These are phyloP conservation scores for Sinopyrophorus schimmeli DNA, from an alignment of 2,888 invertebrate species.

Conservation along the genomic window DNA sequence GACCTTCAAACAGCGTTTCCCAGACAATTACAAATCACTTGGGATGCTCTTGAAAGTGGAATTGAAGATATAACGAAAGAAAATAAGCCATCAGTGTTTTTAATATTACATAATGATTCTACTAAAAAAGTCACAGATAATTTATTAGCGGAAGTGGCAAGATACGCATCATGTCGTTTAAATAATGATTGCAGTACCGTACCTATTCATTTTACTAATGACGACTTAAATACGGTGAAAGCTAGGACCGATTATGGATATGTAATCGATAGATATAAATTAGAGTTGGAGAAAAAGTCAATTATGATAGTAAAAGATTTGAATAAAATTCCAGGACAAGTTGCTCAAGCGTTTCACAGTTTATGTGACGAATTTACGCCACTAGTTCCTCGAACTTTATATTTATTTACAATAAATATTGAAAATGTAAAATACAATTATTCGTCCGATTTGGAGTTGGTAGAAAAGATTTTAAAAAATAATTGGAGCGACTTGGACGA, in stretches of 20 bases:
- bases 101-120: conserved; percentile 50
- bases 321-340: conserved; percentile 48
- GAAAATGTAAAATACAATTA: conserved; percentile 36
- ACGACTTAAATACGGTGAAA: conserved; percentile 44
- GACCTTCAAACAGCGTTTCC: conserved; percentile 42
- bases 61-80: conserved; percentile 45
- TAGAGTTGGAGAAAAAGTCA: conserved; percentile 40
- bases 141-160: conserved; percentile 48
- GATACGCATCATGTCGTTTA: conserved; percentile 44
- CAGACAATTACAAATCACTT: conserved; percentile 48
- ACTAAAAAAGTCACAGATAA: conserved; percentile 37
- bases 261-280: conserved; percentile 42
- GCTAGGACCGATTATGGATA: conserved; percentile 44
- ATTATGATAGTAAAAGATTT: conserved; percentile 51
- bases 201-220: conserved; percentile 42
- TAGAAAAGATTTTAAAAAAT: conserved; percentile 48
- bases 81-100: conserved; percentile 50
- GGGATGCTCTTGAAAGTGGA: conserved; percentile 47
- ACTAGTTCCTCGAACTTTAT: conserved; percentile 51
- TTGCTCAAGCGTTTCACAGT: conserved; percentile 59
- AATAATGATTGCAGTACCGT: conserved; percentile 36
- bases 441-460: conserved; percentile 39
- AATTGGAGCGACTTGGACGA: conserved; percentile 51
- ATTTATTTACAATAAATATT: conserved; percentile 55
- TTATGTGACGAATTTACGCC: conserved; percentile 62